Evolutionary conservation across 2,888 invertebrate species (phyloP), one percentile per base, ranked within the genome.

Genomic region (Patella caerulea): DNA sequence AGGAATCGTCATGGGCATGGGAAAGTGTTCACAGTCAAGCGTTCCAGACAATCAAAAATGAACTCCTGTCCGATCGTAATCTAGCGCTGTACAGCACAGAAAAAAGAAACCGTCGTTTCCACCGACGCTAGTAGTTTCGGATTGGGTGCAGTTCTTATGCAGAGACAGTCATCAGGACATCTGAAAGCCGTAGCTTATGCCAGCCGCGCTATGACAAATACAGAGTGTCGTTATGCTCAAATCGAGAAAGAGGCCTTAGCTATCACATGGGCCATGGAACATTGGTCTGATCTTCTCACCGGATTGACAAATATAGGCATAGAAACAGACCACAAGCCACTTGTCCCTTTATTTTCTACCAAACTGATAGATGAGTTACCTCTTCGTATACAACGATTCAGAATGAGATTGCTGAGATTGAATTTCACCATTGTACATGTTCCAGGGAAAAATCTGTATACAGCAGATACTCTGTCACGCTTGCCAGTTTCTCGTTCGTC

Each of bases 391-490:
- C 56, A 56, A 56, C 56, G 17, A 17, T 56, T 56, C 17, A 56
- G 56, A 56, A 56, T 15, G 56, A 15, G 56, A 56, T n/a, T 56
- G 15, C 15, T 56, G 56, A 17, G 56, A 56, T 56, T 56, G 5
- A 17, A 56, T 52, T 55, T 80, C 15, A 11, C 59, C 24, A 29
- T 78, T 29, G 53, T 17, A 5, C 77, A 73, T 70, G 77, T 71
- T 24, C 77, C 75, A 17, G 79, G 77, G 2, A 75, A 72, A 72
- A 24, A 55, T 19, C 69, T 79, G 75, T 77, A 71, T 54, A 56
- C 77, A 75, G 75, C 75, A 24, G 77, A 79, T 29, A 24, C 70
- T 9, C 72, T 79, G n/a, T 34, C 73, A 19, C 15, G 19, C 24
- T 55, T 19, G 15, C 24, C 15, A 71, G 19, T 73, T 45, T 34